Conservation (phyloP, 2,113 vertebrate species). For the Brienomyrus longianalis region DNA sequence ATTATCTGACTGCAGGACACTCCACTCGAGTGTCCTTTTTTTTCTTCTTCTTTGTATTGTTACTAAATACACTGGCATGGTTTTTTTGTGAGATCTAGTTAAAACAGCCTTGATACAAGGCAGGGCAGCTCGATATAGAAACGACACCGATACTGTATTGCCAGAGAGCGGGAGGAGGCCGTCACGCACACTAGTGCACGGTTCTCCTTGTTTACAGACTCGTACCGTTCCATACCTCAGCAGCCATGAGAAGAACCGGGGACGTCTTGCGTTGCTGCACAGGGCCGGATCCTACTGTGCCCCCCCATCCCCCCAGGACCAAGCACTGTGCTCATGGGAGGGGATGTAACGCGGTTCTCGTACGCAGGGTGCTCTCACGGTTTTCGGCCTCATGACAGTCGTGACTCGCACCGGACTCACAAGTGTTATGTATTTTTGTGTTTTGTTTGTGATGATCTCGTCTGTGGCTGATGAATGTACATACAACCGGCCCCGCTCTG, state of each 20-base stretch:
- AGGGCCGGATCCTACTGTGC: constrained; percentile 48
- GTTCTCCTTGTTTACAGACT: constrained; percentile 88
- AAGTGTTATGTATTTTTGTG: constrained; percentile 79
- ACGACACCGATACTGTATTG: constrained; percentile 61
- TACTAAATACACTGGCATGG: constrained; percentile 74
- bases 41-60: constrained; percentile 38
- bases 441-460: neutral
- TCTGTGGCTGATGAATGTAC: constrained; percentile 89
- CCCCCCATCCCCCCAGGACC: neutral
- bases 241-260: constrained; percentile 76
- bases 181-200: constrained; percentile 80
- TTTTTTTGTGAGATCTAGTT: constrained; percentile 94
- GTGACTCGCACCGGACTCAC: constrained; percentile 88
- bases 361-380: neutral
- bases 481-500: too few species aligned
- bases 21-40: neutral
- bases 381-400: constrained; percentile 23
- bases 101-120: constrained; percentile 84
- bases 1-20: neutral
- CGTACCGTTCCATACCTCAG: constrained; percentile 96
- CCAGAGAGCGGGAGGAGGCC: constrained; percentile 7
- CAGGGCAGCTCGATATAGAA: constrained; percentile 63
- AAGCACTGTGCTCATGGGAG: constrained; percentile 2
- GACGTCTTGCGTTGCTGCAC: constrained; percentile 66
- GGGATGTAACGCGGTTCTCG: neutral